These are phyloP conservation scores for Microctenopoma steveboyesi DNA, from an alignment of 2,797 vertebrate species.

Conservation along the genomic window DNA sequence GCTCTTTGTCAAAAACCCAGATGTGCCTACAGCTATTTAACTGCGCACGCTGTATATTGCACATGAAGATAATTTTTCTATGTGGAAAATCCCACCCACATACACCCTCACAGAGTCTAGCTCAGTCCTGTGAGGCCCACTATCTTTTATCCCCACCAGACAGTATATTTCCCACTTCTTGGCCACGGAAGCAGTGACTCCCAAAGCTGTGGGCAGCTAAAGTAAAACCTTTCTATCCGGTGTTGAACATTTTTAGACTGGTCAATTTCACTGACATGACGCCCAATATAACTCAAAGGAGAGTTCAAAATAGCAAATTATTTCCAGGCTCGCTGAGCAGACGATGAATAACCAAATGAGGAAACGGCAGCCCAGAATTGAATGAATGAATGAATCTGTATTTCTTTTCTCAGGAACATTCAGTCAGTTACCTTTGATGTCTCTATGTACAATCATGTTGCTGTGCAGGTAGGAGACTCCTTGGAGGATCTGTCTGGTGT, in stretches of 20 bases:
- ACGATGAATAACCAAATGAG: slow-evolving; percentile 47
- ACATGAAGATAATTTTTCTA: slow-evolving; percentile 54
- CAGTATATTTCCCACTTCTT: slow-evolving; percentile 60
- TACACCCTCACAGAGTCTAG: slow-evolving; percentile 31
- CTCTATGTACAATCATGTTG: slow-evolving; percentile 96
- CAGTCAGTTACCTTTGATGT: slow-evolving; percentile 89
- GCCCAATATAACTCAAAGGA: slow-evolving; percentile 63
- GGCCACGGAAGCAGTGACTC: slow-evolving; percentile 55
- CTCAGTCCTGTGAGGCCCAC: slow-evolving; percentile 55
- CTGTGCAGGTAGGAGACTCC: slow-evolving; percentile 93
- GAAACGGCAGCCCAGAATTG: slow-evolving; percentile 36
- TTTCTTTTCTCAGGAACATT: slow-evolving; percentile 7
- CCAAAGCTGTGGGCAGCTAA: slow-evolving; percentile 64
- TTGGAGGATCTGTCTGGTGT: slow-evolving; percentile 92
- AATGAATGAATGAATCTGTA: slow-evolving; percentile 49
- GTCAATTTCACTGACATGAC: slow-evolving; percentile 56
- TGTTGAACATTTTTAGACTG: slow-evolving; percentile 68
- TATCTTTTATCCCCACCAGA: slow-evolving; percentile 65
- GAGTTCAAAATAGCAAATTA: slow-evolving; percentile 60
- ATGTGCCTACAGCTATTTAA: slow-evolving; percentile 53
- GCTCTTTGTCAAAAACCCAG: slow-evolving; percentile 18
- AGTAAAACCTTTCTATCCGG: slow-evolving; percentile 70
- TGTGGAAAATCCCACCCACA: slow-evolving; percentile 75
- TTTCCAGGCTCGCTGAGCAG: slow-evolving; percentile 47
- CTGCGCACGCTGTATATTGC: slow-evolving; percentile 38